Evolutionary conservation across 2,797 vertebrate genomes (phyloP).

Genomic region (Bovichtus diacanthus): DNA sequence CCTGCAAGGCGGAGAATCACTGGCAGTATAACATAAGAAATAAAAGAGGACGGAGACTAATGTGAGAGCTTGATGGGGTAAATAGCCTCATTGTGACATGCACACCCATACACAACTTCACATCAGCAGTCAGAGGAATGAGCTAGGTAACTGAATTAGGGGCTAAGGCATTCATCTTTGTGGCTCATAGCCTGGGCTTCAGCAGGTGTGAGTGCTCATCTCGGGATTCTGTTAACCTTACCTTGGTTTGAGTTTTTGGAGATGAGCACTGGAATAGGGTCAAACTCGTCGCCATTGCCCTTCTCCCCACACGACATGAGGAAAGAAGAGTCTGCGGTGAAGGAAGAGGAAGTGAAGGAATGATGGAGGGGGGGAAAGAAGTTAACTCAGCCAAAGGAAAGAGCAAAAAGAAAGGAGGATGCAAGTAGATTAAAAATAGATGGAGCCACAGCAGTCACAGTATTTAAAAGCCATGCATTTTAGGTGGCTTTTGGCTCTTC

Average conservation of each 20-base stretch:
- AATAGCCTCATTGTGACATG: conserved; percentile 54
- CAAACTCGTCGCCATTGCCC: conserved; percentile 97
- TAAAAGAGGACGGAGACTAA: conserved; percentile 54
- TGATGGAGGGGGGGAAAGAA: conserved; percentile 58
- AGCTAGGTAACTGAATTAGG: conserved; percentile 29
- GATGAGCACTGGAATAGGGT: conserved; percentile 98
- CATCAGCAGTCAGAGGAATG: conserved; percentile 51
- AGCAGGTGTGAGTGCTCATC: conserved; percentile 64
- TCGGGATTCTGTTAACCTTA: conserved; percentile 85
- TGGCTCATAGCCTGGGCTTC: conserved; percentile 47
- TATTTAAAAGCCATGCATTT: conserved; percentile 63
- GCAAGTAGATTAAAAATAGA: conserved; percentile 61
- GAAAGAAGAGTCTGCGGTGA: conserved; percentile 93
- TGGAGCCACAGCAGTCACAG: conserved; percentile 51
- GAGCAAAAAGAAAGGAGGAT: conserved; percentile 53
- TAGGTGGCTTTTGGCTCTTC: conserved; percentile 52
- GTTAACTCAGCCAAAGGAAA: conserved; percentile 88
- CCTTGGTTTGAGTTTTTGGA: conserved; percentile 98
- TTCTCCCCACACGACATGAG: conserved; percentile 94
- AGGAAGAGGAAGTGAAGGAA: conserved; percentile 69
- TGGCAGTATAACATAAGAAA: conserved; percentile 45
- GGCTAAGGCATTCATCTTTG: conserved; percentile 42
- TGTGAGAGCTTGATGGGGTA: conserved; percentile 67
- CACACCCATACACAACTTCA: conserved; percentile 59
- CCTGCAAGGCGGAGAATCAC: conserved; percentile 40